A percentile compares a stretch with the other conserved stretches of the same genome.
Evolutionary conservation across 2,797 vertebrate genomes (phyloP).

Genomic region (Acomys russatus): DNA sequence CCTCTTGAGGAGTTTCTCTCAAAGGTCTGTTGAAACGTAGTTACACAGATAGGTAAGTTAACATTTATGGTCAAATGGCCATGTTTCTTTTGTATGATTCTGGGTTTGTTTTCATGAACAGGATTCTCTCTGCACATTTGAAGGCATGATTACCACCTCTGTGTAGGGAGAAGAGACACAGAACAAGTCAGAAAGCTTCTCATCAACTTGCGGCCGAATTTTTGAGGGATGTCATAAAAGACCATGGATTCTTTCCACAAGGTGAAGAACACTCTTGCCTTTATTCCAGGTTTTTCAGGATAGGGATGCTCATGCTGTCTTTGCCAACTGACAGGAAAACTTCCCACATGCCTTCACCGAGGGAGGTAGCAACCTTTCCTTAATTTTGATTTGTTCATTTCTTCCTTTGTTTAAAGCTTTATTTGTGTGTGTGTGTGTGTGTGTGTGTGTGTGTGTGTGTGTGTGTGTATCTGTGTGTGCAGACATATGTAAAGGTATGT

Average conservation of each 20-base stretch:
- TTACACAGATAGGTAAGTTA: neutral
- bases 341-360: neutral
- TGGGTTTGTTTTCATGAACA: neutral
- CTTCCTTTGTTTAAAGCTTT: neutral
- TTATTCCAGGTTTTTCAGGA: neutral
- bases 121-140: neutral
- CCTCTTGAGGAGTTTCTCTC: neutral
- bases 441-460: neutral
- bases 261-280: neutral
- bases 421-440: neutral
- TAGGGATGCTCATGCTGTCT: neutral
- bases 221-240: neutral
- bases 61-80: neutral
- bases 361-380: neutral
- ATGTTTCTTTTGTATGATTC: neutral
- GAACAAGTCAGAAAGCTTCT: neutral
- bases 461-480: neutral
- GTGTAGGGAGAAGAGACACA: neutral
- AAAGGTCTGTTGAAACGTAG: neutral
- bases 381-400: neutral
- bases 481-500: neutral
- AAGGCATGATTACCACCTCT: neutral
- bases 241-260: neutral
- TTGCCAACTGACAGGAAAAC: neutral
- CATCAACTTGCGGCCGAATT: neutral